A percentile compares a stretch with the other conserved stretches of the same genome.
Conservation (phyloP, 2,797 vertebrate genomes). For the Gymnocypris eckloni region DNA sequence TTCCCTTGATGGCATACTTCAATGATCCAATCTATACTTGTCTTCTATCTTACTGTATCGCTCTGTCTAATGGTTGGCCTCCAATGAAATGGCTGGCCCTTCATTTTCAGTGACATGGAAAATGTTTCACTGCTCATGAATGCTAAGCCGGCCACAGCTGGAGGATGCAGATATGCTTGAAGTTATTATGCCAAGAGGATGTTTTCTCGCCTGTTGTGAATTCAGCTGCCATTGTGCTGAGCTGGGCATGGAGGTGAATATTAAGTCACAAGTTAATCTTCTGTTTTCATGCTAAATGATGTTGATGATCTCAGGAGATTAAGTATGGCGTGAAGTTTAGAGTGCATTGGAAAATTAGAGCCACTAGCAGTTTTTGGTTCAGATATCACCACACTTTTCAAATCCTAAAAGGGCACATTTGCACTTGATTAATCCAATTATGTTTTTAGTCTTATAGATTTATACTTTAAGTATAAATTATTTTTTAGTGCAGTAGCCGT, state of each 20-base stretch:
- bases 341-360: neutral
- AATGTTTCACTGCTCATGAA: constrained; percentile 68
- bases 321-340: neutral
- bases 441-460: neutral
- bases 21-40: constrained; percentile 61
- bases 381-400: neutral
- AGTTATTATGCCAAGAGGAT: constrained; percentile 69
- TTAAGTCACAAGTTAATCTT: constrained; percentile 66
- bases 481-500: neutral
- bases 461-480: neutral
- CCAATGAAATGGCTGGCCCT: constrained; percentile 65
- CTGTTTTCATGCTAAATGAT: constrained; percentile 39
- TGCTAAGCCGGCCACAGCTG: constrained; percentile 75
- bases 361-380: neutral
- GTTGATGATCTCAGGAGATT: constrained; percentile 26
- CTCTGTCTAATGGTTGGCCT: constrained; percentile 52
- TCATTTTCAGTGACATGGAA: constrained; percentile 61
- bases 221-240: constrained; percentile 39
- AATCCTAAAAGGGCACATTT: neutral
- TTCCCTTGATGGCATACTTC: constrained; percentile 49
- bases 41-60: constrained; percentile 38
- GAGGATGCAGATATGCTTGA: constrained; percentile 73
- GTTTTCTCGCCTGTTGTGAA: constrained; percentile 60
- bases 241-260: constrained; percentile 66
- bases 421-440: neutral